Base-by-base conservation (phyloP, 2,113 vertebrate genomes). In the Malaclemys terrapin region DNA sequence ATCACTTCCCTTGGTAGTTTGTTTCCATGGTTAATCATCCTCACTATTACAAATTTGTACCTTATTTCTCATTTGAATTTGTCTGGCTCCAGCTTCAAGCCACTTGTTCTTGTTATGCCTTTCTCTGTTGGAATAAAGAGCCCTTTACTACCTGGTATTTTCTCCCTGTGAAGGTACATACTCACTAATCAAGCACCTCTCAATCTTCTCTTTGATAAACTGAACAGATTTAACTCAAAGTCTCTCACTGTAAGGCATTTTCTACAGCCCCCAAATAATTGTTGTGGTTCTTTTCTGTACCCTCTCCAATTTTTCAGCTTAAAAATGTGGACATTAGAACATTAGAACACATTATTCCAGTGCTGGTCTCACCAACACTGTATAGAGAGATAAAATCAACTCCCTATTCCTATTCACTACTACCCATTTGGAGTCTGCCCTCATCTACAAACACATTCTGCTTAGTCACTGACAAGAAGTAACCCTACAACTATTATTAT, bases 401-500 rank as follows among this genome's bases (percentile, higher is more conserved):
- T 27, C 24, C 42, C 75, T 76, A n/a, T n/a, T 69, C 35, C 65
- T n/a, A 69, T 38, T 69, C 65, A 38, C 35, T n/a, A n/a, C 65
- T n/a, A 9, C 35, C 35, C 95, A 91, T 57, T 92, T 92, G 16
- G 89, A 80, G 85, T 62, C 90, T 93, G 72, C 91, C 84, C 87
- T 82, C 53, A 92, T 87, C 57, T 88, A 87, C 93, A 95, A 65
- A 94, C 78, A 82, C 19, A 89, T 96, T 95, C 81, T 95, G 93
- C 92, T 97, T 95, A 97, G 94, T 96, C 95, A 96, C 92, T 75
- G 80, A 80, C 80, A 92, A 82, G 29, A 95, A 95, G 75, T 59
- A 69, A 69, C 7, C 8, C 22, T 84, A 59, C 76, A 56, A 81
- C 72, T 92, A 31, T 84, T 49, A 49, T 47, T 83, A 89, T 93